Evolutionary conservation across 2,888 invertebrate species (phyloP), one percentile per base, ranked within the genome.

Genomic region (Drosophila aldrichi): DNA sequence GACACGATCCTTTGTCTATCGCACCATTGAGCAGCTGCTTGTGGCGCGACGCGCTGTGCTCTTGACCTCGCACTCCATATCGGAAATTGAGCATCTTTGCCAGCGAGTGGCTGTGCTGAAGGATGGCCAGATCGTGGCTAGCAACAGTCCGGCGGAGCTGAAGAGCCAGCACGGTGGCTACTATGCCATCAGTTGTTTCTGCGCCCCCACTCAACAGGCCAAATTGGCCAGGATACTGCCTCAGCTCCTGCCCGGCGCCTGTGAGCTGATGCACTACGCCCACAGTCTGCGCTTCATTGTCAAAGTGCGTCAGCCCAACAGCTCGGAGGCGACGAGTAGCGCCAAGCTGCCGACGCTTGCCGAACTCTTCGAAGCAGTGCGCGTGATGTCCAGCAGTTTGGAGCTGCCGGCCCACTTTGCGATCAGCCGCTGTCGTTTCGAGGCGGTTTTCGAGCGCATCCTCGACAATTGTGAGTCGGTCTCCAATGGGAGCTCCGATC

Each of bases 11-110:
- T 84, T 93, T 61, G 92, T 93, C 10, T 93, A 93, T 68, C 89
- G 89, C 22, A 91, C 93, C 36, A 92, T 93, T 32, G 88, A 90
- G 44, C 88, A 92, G 43, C 74, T 93, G 48, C 74, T 92, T 29
- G 74, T 82, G 5, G 90, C 91, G 1, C 89, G 91, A 3, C 87
- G 93, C 0, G 92, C 93, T 0, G 91, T 93, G 4, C 89, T 93
- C n/a, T 77, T 93, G 2, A 93, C 93, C 1, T 93, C 93, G 3
- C 93, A 93, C 71, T 92, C 93, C 6, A 92, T 93, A 52, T 91
- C 92, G 9, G 93, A 93, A 77, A 92, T 93, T 14, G 93, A 93
- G 81, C 87, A 91, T 36, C 85, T 93, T 38, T 93, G 93, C 54
- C 90, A 93, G 81, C 91, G 92, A 2, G 92, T 93, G 34, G 93